Percentiles rank a stretch among this genome's conserved stretches.
Evolutionary conservation across 2,797 vertebrate genomes (phyloP).

Genomic region (Oceanodroma leucorhoa): DNA sequence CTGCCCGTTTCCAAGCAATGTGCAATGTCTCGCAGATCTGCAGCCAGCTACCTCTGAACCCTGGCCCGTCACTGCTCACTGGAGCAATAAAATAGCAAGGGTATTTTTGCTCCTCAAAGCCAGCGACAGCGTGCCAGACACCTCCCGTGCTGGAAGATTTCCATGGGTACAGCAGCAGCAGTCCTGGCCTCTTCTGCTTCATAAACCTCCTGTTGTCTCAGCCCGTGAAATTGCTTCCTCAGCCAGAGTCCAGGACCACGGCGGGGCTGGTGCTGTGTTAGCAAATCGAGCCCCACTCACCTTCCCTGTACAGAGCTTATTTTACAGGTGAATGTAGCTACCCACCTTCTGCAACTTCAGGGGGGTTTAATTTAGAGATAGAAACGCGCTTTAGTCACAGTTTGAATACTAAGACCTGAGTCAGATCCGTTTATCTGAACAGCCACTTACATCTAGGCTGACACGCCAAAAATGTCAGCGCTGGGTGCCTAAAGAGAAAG

Average conservation of each 20-base stretch:
- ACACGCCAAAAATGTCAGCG: fast-evolving
- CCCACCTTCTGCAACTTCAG: neutral
- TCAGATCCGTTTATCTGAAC: neutral
- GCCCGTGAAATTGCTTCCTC: neutral
- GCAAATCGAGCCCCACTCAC: neutral
- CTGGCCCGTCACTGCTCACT: neutral
- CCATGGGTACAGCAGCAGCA: neutral
- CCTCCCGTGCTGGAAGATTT: neutral
- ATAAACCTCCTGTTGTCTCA: neutral
- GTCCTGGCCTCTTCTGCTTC: neutral
- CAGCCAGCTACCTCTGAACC: neutral
- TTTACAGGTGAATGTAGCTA: neutral
- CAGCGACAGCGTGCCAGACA: neutral
- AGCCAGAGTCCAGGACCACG: fast-evolving
- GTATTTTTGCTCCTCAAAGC: neutral
- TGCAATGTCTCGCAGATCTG: neutral
- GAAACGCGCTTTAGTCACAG: neutral
- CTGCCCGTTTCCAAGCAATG: neutral
- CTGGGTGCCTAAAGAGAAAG: neutral
- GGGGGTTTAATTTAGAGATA: neutral
- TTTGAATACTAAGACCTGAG: neutral
- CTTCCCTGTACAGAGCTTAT: neutral
- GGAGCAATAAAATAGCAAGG: constrained; percentile 2
- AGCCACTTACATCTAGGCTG: neutral
- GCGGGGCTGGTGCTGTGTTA: neutral